Percentiles rank a stretch among this genome's conserved stretches.
phyloP scores from a whole-genome alignment of 2,888 invertebrate species.

The Proisotoma minuta region DNA sequence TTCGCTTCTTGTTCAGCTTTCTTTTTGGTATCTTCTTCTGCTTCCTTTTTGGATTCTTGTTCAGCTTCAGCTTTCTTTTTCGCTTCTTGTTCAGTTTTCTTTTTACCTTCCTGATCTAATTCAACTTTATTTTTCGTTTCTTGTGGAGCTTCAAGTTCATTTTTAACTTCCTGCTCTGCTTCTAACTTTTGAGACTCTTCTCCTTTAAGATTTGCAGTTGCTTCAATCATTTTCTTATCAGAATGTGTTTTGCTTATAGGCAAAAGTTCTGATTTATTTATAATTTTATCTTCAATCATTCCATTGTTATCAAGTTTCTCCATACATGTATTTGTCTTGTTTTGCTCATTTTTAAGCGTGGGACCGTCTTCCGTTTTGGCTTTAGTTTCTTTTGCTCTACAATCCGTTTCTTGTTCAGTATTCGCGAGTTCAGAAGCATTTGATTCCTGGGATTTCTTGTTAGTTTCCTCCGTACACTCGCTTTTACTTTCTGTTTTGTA shows the following conservation, averaged over 20 bases:
- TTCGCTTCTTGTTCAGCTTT: slow-evolving; percentile 9
- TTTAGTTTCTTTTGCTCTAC: slow-evolving; percentile 42
- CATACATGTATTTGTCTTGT: slow-evolving; percentile 31
- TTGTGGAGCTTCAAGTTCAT: slow-evolving; percentile 40
- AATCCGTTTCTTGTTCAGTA: slow-evolving; percentile 50
- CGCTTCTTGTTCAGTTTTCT: slow-evolving; percentile 47
- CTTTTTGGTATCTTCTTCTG: slow-evolving; percentile 6
- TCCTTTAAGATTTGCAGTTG: no score
- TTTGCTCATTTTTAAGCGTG: slow-evolving; percentile 42
- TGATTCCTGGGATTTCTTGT: slow-evolving; percentile 50
- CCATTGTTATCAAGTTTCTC: no score
- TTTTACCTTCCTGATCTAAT: slow-evolving; percentile 45
- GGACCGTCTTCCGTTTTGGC: slow-evolving; percentile 5
- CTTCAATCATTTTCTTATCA: no score
- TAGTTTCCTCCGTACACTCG: slow-evolving; percentile 28
- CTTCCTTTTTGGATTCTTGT: slow-evolving; percentile 3
- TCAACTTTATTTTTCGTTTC: no score
- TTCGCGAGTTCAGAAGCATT: slow-evolving; percentile 51
- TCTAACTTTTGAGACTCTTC: slow-evolving; percentile 3
- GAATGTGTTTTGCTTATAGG: no score
- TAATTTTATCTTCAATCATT: no score
- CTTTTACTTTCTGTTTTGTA: slow-evolving; percentile 17
- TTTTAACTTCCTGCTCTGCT: slow-evolving; percentile 42
- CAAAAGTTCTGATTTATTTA: no score
- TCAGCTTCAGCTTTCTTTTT: slow-evolving; percentile 27